Evolutionary conservation across 2,888 invertebrate species (phyloP), one percentile per base, ranked within the genome.

Genomic region (Acanthosepion esculentum): DNA sequence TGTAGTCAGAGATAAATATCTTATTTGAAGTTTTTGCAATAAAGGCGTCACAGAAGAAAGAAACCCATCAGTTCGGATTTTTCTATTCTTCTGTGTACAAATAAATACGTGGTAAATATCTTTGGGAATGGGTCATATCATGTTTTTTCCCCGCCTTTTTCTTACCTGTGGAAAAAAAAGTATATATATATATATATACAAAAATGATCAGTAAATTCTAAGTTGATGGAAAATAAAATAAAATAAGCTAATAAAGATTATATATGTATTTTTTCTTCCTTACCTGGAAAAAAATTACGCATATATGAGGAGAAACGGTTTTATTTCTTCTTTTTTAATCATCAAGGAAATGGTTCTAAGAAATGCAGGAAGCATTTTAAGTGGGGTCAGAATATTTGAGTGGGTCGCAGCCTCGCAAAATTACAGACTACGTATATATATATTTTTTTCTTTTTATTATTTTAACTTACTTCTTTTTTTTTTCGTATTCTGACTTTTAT

Each of bases 151-250:
- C n/a, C 15, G 15, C n/a, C 12, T 78, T 78, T 78, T 78, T 78
- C n/a, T 78, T 78, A 33, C 78, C n/a, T 33, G 78, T 33, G 78
- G 12, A 78, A 78, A 78, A 78, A 78, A 78, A 59, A 59, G 1
- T 50, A 50, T 23, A 64, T 26, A 41, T 41, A 41, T 41, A 41
- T 41, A 3, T 41, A 0, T 78, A 12, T n/a, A 78, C 78, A 78
- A 78, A 78, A n/a, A n/a, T 12, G n/a, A 78, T 12, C 78, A 78
- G n/a, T 33, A 78, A 78, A n/a, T 12, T 78, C 78, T 78, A 78
- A 78, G 78, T 78, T 78, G n/a, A 78, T 78, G n/a, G n/a, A 78
- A 78, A n/a, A 78, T 78, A n/a, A n/a, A 78, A 78, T 78, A 78
- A 33, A n/a, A 78, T 33, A 78, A 78, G 78, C 15, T 33, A 33